Conservation (phyloP, 2,797 vertebrate genomes). For the Megalops cyprinoides region DNA sequence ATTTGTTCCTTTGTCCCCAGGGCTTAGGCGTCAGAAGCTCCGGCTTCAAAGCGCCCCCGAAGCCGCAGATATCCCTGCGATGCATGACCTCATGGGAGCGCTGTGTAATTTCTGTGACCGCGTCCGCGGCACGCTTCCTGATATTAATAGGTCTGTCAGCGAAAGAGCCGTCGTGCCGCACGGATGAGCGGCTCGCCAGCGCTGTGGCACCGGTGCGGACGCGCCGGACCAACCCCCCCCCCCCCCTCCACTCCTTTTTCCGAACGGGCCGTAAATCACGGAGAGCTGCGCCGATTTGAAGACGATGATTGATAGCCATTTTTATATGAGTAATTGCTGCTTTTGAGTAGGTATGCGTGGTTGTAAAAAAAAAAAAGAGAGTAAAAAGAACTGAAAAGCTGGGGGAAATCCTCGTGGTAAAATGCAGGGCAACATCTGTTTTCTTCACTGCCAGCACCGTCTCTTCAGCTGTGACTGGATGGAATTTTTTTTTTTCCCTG, state of each 20-base stretch:
- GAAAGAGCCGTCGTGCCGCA: too few species aligned
- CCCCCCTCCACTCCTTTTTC: background rate
- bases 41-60: constrained; percentile 54
- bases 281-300: background rate
- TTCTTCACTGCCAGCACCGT: constrained; percentile 47
- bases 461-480: constrained; percentile 29
- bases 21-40: constrained; percentile 56
- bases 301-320: constrained; percentile 37
- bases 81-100: constrained; percentile 45
- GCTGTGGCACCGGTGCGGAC: background rate
- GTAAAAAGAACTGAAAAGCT: background rate
- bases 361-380: constrained; percentile 42
- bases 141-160: background rate
- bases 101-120: background rate
- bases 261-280: background rate
- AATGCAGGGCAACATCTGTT: constrained; percentile 57
- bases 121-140: background rate
- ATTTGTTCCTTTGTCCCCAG: constrained; percentile 55
- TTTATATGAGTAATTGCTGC: constrained; percentile 53
- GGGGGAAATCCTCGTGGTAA: constrained; percentile 39
- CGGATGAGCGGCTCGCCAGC: background rate
- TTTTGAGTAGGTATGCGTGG: constrained; percentile 41
- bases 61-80: constrained; percentile 46
- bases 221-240: background rate
- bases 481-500: constrained; percentile 7